Evolutionary conservation across 2,113 vertebrate species (phyloP), one percentile per base, ranked within the genome.

Genomic region (Esox niger): DNA sequence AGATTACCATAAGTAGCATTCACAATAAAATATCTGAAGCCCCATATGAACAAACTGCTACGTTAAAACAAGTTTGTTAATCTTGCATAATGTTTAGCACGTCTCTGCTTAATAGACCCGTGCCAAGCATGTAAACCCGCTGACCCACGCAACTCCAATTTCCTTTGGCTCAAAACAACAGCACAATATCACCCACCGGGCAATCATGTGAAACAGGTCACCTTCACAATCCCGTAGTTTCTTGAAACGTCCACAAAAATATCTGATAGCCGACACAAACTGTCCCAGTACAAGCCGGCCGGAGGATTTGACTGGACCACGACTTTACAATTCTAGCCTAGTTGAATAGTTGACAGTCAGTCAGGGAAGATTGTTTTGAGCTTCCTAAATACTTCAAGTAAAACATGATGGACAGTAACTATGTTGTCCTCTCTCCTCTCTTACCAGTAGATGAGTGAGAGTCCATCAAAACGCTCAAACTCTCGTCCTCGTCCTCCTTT

Each of bases 391-490:
- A n/a, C n/a, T n/a, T 7, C n/a, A 49, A 49, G n/a, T 52, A n/a
- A 52, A 17, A 52, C n/a, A 17, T 43, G 38, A 43, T 17, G 38
- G 17, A 43, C 38, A 43, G 11, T 15, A 17, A 43, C 38, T 17
- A 2, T 43, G 13, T 4, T 10, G 13, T 17, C 38, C 3, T 17
- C 38, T 43, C 38, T 43, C 62, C 38, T 63, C 6, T 8, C 5
- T 78, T 80, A 96, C 93, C 94, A 95, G 88, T 95, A 96, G 5
- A 95, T 93, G 73, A 94, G 92, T 8, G 95, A 95, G 11, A 95
- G 91, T 67, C 94, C 93, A 62, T 92, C 91, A 23, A 94, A 95
- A 27, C 78, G 91, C 86, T 95, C 94, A 20, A 91, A 88, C 65
- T 91, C 74, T 25, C 82, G 86, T 54, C 89, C 89, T 6, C 85